These are phyloP conservation scores for Squalus acanthias DNA, from an alignment of 2,797 vertebrate genomes.

Conservation along the genomic window DNA sequence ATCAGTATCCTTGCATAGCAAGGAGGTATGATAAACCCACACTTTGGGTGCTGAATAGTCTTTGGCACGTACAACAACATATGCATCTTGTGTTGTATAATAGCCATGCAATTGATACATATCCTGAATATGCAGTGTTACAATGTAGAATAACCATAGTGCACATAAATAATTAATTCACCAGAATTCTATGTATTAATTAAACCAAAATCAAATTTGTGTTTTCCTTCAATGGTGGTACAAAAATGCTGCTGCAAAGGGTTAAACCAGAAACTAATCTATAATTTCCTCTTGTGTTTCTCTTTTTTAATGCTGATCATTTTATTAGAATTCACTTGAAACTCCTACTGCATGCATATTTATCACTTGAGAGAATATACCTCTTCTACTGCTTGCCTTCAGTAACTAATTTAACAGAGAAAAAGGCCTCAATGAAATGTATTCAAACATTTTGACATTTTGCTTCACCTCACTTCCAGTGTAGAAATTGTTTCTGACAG, in stretches of 20 bases:
- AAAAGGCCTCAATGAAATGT: slow-evolving; percentile 86
- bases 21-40: not conserved
- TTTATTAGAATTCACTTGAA: slow-evolving; percentile 70
- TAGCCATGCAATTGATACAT: not conserved
- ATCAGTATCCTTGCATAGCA: not conserved
- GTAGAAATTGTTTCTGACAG: slow-evolving; percentile 99
- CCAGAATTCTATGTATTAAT: not conserved
- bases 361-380: slow-evolving; percentile 70
- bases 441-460: slow-evolving; percentile 99
- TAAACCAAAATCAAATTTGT: not conserved
- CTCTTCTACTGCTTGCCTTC: slow-evolving; percentile 67
- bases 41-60: not conserved
- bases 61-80: not conserved
- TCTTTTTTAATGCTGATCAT: slow-evolving; percentile 46
- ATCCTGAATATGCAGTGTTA: not conserved
- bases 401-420: slow-evolving; percentile 65
- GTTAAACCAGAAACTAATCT: slow-evolving; percentile 58
- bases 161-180: not conserved
- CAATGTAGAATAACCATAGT: not conserved
- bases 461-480: slow-evolving; percentile 96
- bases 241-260: slow-evolving; percentile 54
- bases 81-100: not conserved
- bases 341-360: slow-evolving; percentile 65
- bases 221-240: not conserved
- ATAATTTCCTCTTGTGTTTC: slow-evolving; percentile 1